Conservation (phyloP, 2,113 vertebrate species). For the Brachypodius melanocephalos region DNA sequence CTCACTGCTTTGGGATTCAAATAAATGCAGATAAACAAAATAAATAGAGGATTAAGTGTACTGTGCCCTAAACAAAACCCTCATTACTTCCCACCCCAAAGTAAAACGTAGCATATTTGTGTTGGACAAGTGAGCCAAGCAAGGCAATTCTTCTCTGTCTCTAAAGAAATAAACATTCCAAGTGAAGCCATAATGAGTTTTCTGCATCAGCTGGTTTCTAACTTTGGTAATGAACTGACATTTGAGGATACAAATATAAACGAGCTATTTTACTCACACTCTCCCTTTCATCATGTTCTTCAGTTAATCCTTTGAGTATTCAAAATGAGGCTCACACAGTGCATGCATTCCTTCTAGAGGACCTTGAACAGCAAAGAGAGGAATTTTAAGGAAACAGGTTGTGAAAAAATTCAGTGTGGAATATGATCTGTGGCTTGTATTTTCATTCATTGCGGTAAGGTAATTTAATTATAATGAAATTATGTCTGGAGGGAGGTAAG, state of each 20-base stretch:
- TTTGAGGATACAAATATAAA: slow-evolving; percentile 58
- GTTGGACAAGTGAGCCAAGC: not conserved
- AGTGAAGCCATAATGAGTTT: slow-evolving; percentile 43
- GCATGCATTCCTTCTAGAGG: not conserved
- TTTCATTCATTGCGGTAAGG: not conserved
- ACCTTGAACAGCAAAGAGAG: not conserved
- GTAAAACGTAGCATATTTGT: not conserved
- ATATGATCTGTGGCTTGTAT: not conserved
- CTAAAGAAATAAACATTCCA: slow-evolving; percentile 34
- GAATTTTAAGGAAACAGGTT: not conserved
- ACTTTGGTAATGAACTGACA: slow-evolving; percentile 55
- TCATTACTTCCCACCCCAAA: not conserved
- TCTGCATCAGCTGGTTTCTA: slow-evolving; percentile 51
- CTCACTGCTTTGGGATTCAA: not conserved
- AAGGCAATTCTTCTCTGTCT: slow-evolving; percentile 6
- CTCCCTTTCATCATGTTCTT: slow-evolving; percentile 23
- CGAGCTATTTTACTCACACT: slow-evolving; percentile 25
- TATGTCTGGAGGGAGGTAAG: not conserved
- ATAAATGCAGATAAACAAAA: not conserved
- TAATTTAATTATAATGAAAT: slow-evolving; percentile 12
- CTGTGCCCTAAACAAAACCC: not conserved
- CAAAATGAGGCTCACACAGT: not conserved
- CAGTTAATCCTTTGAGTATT: slow-evolving; percentile 13
- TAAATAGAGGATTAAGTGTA: not conserved
- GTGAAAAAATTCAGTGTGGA: not conserved